Evolutionary conservation across 23 tunicate species (phyloP).

Genomic region (Styela clava): DNA sequence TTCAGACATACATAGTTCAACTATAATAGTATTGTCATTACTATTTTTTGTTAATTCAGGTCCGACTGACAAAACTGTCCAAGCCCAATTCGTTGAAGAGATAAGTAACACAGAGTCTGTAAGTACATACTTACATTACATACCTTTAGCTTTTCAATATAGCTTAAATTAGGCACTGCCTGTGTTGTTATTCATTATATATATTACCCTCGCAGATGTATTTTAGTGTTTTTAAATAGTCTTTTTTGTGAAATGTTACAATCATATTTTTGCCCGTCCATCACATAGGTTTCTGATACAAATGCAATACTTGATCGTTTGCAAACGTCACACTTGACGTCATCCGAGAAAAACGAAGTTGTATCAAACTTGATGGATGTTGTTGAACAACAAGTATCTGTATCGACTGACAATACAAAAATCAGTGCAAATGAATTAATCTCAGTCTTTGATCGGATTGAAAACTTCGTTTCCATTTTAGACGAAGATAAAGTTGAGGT

Average conservation of each 20-base stretch:
- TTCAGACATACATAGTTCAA: no score
- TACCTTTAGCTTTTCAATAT: not conserved
- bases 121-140: not conserved
- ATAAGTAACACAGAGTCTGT: no score
- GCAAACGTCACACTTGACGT: not conserved
- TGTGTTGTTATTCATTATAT: no score
- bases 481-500: not conserved
- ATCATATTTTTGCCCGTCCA: no score
- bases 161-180: no score
- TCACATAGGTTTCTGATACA: not conserved
- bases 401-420: not conserved
- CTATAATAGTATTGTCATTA: no score
- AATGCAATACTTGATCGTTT: not conserved
- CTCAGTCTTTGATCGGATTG: not conserved
- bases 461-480: not conserved
- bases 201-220: not conserved
- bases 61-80: no score
- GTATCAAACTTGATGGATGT: not conserved
- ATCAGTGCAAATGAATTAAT: not conserved
- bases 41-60: no score
- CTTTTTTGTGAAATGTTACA: not conserved
- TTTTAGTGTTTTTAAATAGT: not conserved
- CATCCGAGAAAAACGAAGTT: not conserved
- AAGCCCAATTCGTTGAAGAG: no score
- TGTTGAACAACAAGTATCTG: not conserved